phyloP scores from a whole-genome alignment of 2,113 vertebrate genomes.

The Crotalus horridus region DNA sequence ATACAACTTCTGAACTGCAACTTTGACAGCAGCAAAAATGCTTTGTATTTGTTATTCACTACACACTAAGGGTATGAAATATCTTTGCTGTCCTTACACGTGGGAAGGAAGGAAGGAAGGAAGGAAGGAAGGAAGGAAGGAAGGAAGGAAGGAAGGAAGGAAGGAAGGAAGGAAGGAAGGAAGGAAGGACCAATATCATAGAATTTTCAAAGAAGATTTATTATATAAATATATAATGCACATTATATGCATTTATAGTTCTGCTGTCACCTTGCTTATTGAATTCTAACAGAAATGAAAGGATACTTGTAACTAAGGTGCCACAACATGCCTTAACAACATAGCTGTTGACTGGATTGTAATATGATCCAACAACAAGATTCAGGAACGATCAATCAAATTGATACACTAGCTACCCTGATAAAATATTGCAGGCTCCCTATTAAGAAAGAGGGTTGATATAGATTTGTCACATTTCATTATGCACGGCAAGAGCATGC shows the following conservation, averaged over 20 bases:
- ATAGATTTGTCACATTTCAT: not conserved
- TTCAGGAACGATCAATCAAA: not conserved
- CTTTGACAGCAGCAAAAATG: conserved; percentile 57
- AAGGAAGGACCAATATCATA: conserved; percentile 44
- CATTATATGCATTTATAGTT: conserved; percentile 54
- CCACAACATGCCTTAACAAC: conserved; percentile 44
- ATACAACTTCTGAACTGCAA: conserved; percentile 46
- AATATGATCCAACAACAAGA: not conserved
- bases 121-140: conserved; percentile 34
- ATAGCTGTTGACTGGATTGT: not conserved
- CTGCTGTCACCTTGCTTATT: conserved; percentile 62
- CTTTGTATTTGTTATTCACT: conserved; percentile 53
- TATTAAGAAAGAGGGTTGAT: not conserved
- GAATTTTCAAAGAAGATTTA: conserved; percentile 66
- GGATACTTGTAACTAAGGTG: conserved; percentile 48
- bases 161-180: conserved; percentile 15
- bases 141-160: conserved; percentile 16
- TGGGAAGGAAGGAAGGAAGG: not conserved
- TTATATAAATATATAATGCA: conserved; percentile 54
- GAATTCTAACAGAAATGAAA: conserved; percentile 58
- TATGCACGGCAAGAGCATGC: not conserved
- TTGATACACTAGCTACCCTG: not conserved
- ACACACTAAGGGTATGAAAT: conserved; percentile 58
- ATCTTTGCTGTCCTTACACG: conserved; percentile 65
- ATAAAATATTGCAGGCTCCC: not conserved